Base-by-base conservation (phyloP, 1,140 invertebrate genomes). In the Melipona quadrifasciata region DNA sequence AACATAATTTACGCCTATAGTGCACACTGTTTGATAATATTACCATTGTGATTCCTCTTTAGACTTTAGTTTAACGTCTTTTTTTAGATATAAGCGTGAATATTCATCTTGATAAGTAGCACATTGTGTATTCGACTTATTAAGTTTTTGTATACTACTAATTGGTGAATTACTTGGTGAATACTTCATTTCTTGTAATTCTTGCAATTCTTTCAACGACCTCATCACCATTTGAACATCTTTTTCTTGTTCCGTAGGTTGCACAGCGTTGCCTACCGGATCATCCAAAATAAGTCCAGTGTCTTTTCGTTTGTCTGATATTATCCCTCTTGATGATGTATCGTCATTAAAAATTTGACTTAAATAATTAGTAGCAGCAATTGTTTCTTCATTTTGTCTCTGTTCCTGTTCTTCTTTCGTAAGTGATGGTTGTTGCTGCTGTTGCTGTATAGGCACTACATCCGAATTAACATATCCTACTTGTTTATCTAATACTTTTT, bases 331-430 rank as follows among this genome's bases (percentile, higher is more conserved):
- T 51, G 77, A 47, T 24, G 80, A 75, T 6, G 81, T 85, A 79
- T 93, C 92, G 12, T 94, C 93, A 27, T 95, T 94, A 86, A 96
- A 93, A 87, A 95, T 90, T 92, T 95, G 94, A 95, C 95, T 94
- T 90, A 96, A 81, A 91, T 93, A 88, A 89, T 92, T 89, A 91
- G 96, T 92, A 92, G 95, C 92, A 90, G 95, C 94, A 92, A 95
- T 91, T 87, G 93, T 91, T 92, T 94, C 90, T 84, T 94, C 93
- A 47, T 94, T 94, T 68, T 94, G 93, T 11, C 92, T 90, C 58
- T 93, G 93, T 75, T 94, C 94, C 76, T 94, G 93, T 57, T 94
- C 93, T 39, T 94, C 92, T 72, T 91, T 93, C 6, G 92, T 83
- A 17, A 93, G 77, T 14, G 78, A 76, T 12, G 86, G 53, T 78